Conservation (phyloP, 2,797 vertebrate genomes). For the Coregonus ussuriensis region DNA sequence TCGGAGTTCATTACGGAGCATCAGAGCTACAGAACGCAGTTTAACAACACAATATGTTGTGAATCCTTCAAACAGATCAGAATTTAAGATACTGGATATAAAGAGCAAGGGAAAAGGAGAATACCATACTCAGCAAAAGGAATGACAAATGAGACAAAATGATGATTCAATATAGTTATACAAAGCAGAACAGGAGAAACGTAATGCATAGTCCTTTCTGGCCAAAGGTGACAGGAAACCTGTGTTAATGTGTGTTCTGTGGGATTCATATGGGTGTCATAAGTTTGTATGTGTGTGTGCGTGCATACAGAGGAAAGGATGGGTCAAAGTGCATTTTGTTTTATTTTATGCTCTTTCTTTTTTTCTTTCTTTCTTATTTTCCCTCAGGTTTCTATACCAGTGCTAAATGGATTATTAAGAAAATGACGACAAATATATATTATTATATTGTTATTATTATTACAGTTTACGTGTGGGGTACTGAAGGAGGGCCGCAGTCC, state of each 20-base stretch:
- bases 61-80: not conserved
- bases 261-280: slow-evolving; percentile 7
- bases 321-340: slow-evolving; percentile 11
- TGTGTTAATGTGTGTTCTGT: not conserved
- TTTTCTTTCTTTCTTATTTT: slow-evolving; percentile 21
- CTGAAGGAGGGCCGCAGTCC: slow-evolving; percentile 54
- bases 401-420: slow-evolving; percentile 39
- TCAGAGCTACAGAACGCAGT: not conserved
- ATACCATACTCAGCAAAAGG: not conserved
- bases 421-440: slow-evolving; percentile 39
- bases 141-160: not conserved
- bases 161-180: not conserved
- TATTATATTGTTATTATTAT: slow-evolving; percentile 61
- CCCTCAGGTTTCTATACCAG: slow-evolving; percentile 57
- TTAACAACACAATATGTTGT: not conserved
- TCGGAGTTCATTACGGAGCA: not conserved
- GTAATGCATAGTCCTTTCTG: not conserved
- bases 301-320: not conserved
- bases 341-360: slow-evolving; percentile 16
- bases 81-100: not conserved
- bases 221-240: not conserved
- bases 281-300: slow-evolving; percentile 10
- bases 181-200: not conserved
- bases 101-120: not conserved
- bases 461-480: slow-evolving; percentile 64